These are phyloP conservation scores for Nowickia ferox DNA, from an alignment of 2,888 invertebrate genomes.

Conservation along the genomic window DNA sequence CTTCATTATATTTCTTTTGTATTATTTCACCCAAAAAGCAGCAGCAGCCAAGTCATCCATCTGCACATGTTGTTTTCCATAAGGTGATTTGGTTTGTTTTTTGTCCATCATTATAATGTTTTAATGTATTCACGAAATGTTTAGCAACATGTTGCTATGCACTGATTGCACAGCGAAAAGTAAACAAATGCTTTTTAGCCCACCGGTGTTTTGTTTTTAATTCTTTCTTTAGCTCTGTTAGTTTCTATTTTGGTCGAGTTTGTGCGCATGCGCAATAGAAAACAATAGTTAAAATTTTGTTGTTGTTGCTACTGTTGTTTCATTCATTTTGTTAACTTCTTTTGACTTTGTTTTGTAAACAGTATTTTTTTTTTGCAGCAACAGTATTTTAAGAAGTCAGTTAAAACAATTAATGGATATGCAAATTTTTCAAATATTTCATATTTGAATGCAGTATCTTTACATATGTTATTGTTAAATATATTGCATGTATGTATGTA, in stretches of 20 bases:
- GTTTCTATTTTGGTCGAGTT: background rate
- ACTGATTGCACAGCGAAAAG: background rate
- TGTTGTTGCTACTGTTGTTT: background rate
- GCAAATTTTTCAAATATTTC: conserved; percentile 58
- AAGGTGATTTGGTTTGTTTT: conserved; percentile 37
- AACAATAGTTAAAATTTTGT: conserved; percentile 23
- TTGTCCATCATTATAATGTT: conserved; percentile 10
- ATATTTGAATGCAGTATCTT: background rate
- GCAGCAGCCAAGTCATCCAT: conserved; percentile 12
- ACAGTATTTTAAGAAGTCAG: conserved; percentile 8
- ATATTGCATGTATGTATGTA: too few relatives aligned
- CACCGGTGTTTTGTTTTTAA: conserved; percentile 57
- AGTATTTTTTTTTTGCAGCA: too few relatives aligned
- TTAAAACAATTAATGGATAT: conserved; percentile 2
- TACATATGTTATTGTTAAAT: background rate
- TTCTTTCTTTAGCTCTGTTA: conserved; percentile 4
- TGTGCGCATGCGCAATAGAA: conserved; percentile 61
- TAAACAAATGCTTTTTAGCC: conserved; percentile 29
- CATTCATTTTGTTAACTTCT: background rate
- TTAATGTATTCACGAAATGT: conserved; percentile 49
- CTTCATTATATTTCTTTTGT: conserved; percentile 64
- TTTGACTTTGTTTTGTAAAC: conserved; percentile 52
- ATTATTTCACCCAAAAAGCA: conserved; percentile 44
- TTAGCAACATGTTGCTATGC: conserved; percentile 66
- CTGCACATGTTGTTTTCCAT: conserved; percentile 36